Conservation (phyloP, 2,797 vertebrate species). For the Pristis pectinata region DNA sequence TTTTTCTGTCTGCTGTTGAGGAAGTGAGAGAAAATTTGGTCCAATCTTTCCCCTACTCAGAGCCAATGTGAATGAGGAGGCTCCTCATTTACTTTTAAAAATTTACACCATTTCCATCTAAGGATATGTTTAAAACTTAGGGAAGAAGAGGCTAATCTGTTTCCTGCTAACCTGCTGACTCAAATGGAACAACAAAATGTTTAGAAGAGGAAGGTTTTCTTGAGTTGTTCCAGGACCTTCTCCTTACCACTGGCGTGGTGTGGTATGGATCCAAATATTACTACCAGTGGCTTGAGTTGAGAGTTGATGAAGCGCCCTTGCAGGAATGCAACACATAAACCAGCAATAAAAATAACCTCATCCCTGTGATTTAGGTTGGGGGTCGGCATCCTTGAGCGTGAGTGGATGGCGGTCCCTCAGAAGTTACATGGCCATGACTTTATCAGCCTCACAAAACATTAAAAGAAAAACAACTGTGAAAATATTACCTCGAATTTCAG, state of each 20-base stretch:
- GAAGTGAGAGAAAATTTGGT: background rate
- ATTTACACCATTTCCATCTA: background rate
- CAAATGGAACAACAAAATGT: background rate
- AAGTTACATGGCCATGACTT: background rate
- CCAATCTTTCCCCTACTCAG: background rate
- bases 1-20: background rate
- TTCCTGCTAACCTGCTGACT: background rate
- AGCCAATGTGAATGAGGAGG: background rate
- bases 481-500: background rate
- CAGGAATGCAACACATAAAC: too few relatives aligned
- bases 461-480: background rate
- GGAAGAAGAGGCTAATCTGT: background rate
- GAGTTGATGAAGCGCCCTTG: background rate
- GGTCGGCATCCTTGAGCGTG: too few relatives aligned
- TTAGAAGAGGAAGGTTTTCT: background rate
- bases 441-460: background rate
- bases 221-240: background rate
- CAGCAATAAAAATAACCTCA: background rate
- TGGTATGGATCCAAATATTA: background rate
- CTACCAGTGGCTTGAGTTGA: background rate
- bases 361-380: background rate
- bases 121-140: background rate
- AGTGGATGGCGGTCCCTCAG: background rate
- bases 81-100: background rate
- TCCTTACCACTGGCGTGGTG: background rate